Base-by-base conservation (phyloP, 2,797 vertebrate genomes). In the Clangula hyemalis region DNA sequence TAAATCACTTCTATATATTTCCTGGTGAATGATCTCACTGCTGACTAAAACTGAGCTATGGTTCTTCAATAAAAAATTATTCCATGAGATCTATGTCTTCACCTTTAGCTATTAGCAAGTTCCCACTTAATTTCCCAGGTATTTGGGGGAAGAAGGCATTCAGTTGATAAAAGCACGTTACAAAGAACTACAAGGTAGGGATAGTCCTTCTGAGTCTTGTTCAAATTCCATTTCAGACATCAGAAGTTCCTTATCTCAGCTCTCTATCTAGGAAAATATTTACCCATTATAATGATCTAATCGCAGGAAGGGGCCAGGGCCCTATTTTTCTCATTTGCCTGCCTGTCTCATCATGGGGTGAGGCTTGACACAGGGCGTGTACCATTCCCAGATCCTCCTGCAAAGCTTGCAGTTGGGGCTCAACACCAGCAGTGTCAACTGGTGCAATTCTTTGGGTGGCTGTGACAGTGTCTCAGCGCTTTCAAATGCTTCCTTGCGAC, bases 241-340 rank as follows among this genome's bases (percentile, higher is more conserved):
- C 64, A 85, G 56, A 57, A 96, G 83, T 86, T 43, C 76, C 91
- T 97, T 96, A 96, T 96, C 94, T 94, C 4, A 2, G 28, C 64
- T 93, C 34, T 86, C 89, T 95, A 94, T 94, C 96, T 96, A 91
- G 93, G 83, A 96, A 96, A 97, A 96, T 94, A 96, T 96, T 97
- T 94, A 88, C 95, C 76, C 64, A 76, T 82, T 93, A 70, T 39
- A 83, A 95, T 94, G 94, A 94, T 78, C 87, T 96, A 94, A 96
- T 88, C 89, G 56, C 94, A 94, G 85, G 79, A 96, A 94, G 74
- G 64, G 95, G 85, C 91, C 87, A 89, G 83, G 77, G 77, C 83
- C 87, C 74, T 90, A 84, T 90, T 91, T 93, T 93, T 86, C 91
- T 86, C 10, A 0, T 76, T 92, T 91, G 70, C 77, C 66, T 92